phyloP scores from a whole-genome alignment of 2,888 invertebrate genomes.

The Chrysomela aeneicollis region DNA sequence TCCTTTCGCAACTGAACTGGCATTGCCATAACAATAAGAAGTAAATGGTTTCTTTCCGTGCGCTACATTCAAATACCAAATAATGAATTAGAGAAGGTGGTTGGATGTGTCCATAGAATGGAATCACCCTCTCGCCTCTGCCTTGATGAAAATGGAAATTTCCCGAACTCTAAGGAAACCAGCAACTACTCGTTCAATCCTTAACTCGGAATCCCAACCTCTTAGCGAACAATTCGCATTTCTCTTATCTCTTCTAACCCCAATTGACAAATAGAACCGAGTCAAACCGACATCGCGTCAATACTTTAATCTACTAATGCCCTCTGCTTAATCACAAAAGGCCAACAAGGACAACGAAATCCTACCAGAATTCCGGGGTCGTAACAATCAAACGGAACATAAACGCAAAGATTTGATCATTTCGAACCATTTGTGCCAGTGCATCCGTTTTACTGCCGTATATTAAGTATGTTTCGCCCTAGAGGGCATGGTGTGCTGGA shows the following conservation, averaged over 20 bases:
- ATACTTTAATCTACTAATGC: slow-evolving; percentile 48
- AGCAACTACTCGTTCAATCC: too few relatives aligned
- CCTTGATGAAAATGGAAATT: too few relatives aligned
- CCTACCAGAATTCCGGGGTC: slow-evolving; percentile 38
- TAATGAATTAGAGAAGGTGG: too few relatives aligned
- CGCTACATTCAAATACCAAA: too few relatives aligned
- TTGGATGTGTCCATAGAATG: too few relatives aligned
- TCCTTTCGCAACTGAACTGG: too few relatives aligned
- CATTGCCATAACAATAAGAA: too few relatives aligned
- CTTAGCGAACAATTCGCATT: neutral
- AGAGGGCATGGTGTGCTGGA: neutral
- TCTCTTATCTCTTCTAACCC: neutral
- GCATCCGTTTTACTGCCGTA: slow-evolving; percentile 53
- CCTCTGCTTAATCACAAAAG: slow-evolving; percentile 32
- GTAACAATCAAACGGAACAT: slow-evolving; percentile 57
- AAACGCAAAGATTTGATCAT: slow-evolving; percentile 59
- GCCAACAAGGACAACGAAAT: slow-evolving; percentile 46
- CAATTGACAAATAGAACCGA: slow-evolving; percentile 31
- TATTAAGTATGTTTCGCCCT: slow-evolving; percentile 30
- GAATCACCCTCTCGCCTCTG: too few relatives aligned
- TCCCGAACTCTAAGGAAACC: too few relatives aligned
- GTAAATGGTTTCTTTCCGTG: too few relatives aligned
- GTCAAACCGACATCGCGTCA: slow-evolving; percentile 27
- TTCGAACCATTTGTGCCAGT: slow-evolving; percentile 58
- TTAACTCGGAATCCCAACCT: neutral